These are phyloP conservation scores for Enteromius argenteus DNA, from an alignment of 2,797 vertebrate species.

Conservation along the genomic window DNA sequence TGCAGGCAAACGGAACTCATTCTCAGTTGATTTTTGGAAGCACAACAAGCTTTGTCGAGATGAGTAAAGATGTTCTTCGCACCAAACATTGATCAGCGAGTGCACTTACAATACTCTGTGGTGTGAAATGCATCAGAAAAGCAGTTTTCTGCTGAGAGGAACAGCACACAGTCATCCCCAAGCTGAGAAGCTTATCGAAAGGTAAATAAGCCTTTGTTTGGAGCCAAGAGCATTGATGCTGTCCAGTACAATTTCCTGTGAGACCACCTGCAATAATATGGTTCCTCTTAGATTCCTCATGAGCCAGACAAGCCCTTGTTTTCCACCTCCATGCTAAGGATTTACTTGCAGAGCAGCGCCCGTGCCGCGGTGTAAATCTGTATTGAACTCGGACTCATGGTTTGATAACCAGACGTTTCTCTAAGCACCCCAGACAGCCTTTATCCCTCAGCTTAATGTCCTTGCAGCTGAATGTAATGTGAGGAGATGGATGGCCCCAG, in stretches of 20 bases:
- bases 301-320: slow-evolving; percentile 38
- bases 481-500: slow-evolving; percentile 76
- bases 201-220: slow-evolving; percentile 40
- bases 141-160: slow-evolving; percentile 29
- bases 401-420: slow-evolving; percentile 73
- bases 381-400: slow-evolving; percentile 55
- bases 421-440: slow-evolving; percentile 80
- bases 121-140: slow-evolving; percentile 16
- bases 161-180: slow-evolving; percentile 17
- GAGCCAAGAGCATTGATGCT: slow-evolving; percentile 2
- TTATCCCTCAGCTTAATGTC: slow-evolving; percentile 82
- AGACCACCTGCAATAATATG: slow-evolving; percentile 26
- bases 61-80: neutral
- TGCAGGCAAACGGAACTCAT: neutral
- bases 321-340: slow-evolving; percentile 46
- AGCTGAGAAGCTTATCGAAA: slow-evolving; percentile 33
- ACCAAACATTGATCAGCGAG: neutral
- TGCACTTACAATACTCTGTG: neutral
- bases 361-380: slow-evolving; percentile 53
- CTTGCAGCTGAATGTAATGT: slow-evolving; percentile 78
- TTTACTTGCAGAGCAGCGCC: slow-evolving; percentile 48
- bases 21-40: neutral
- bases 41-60: neutral
- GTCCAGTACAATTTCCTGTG: slow-evolving; percentile 32
- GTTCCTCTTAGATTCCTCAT: slow-evolving; percentile 40